Base-by-base conservation (phyloP, 2,797 vertebrate genomes). In the Meriones psammophilus region DNA sequence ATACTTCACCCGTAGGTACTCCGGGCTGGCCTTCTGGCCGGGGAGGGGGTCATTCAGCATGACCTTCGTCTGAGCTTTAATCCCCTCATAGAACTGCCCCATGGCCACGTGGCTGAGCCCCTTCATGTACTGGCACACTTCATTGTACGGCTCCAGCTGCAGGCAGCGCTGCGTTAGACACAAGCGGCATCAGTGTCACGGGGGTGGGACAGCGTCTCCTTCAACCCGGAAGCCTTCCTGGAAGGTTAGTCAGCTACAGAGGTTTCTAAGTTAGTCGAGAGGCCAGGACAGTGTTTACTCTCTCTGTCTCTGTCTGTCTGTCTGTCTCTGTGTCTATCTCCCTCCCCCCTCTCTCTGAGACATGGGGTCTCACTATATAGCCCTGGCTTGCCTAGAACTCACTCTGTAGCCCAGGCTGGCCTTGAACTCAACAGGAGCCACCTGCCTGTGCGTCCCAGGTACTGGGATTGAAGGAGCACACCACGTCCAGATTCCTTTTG, bases 61-160 rank as follows among this genome's bases (percentile, higher is more conserved):
- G 74, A 99, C 99, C 98, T 99, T 99, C 8, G 99, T 99, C 95
- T 99, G 99, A 80, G 99, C 99, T 98, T 99, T 99, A 97, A 99
- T 99, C 80, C 99, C 99, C 98, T 99, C 99, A 50, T 99, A 99
- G 97, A 99, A 99, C 97, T 99, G 99, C 0, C 99, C 99, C 99
- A 99, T 99, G 46, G 99, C 99, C 96, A 99, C 99, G 3, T 99
- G 99, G 96, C 99, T 99, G 78, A 99, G 98, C 4, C 99, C 99
- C 97, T 99, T 99, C 99, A 99, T 99, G 97, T 99, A 99, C 98
- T 99, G 99, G 95, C 99, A 99, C 86, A 99, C 99, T 97, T 99
- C 99, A 9, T 99, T 99, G 95, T 99, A 99, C 0, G 99, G 99
- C 96, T 99, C 99, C 79, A 99, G 84, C 96, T 99, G 99, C 0